Conservation (phyloP, 2,888 invertebrate species). For the Galerucella calmariensis region DNA sequence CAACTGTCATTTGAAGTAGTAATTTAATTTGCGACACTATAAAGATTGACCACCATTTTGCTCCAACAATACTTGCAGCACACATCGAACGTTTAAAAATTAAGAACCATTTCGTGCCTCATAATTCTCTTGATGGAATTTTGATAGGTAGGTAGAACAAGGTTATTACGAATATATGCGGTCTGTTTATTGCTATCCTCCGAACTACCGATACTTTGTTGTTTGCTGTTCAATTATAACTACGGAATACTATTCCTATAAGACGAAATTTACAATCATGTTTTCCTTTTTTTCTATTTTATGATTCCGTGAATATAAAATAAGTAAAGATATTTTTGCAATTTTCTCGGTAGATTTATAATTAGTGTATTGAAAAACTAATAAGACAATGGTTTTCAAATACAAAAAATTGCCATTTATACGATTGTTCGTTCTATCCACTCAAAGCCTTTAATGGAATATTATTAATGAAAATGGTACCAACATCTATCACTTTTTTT, state of each 20-base stretch:
- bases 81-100: conserved; percentile 27
- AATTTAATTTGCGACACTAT: conserved; percentile 23
- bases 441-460: too few relatives aligned
- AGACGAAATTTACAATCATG: background rate
- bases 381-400: too few relatives aligned
- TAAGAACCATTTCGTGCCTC: conserved; percentile 34
- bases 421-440: too few relatives aligned
- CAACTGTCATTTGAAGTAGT: conserved; percentile 13
- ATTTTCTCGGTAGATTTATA: too few relatives aligned
- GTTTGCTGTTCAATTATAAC: conserved; percentile 19
- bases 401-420: too few relatives aligned
- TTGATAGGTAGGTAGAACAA: conserved; percentile 31
- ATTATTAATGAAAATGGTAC: too few relatives aligned
- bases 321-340: too few relatives aligned
- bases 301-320: too few relatives aligned
- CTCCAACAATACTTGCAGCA: conserved; percentile 33
- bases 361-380: too few relatives aligned
- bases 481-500: too few relatives aligned
- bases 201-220: conserved; percentile 32
- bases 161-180: conserved; percentile 31
- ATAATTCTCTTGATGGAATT: conserved; percentile 33
- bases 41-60: conserved; percentile 23
- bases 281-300: too few relatives aligned
- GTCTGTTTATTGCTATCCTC: conserved; percentile 26
- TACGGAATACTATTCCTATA: background rate